Base-by-base conservation (phyloP, 2,888 invertebrate species). In the Dichetophora obliterata region DNA sequence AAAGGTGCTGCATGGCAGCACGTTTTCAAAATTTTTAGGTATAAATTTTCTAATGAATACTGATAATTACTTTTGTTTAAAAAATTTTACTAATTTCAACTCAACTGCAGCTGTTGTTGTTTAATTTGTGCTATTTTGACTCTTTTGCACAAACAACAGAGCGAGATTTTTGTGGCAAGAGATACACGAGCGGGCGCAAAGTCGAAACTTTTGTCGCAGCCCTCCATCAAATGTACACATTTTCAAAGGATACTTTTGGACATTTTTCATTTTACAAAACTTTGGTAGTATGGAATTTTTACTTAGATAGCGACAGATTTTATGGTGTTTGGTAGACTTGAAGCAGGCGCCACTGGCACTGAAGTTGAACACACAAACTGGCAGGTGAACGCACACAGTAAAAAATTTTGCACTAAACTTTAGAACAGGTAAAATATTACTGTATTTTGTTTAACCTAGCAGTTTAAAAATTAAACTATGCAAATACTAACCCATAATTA, bases 11-110 rank as follows among this genome's bases (percentile, higher is more conserved):
- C 57, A 22, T 5, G n/a, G 27, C 24, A 48, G 48, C 68, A 68
- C 68, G 50, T 50, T 68, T 66, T 52, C 22, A 11, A 65, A 65
- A 34, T 71, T 74, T 66, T 54, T 22, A 74, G 65, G 65, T 74
- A 66, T 34, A 74, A 74, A 74, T 54, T 65, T 73, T 74, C 52
- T 74, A 74, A 65, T 54, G 66, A 54, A 74, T 54, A 74, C 34
- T 74, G 65, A 50, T 74, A 66, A 74, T 74, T 52, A 74, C 37
- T 65, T 74, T 74, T 52, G 66, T 74, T 68, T 48, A 24, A 63
- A 50, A n/a, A 48, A 63, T 50, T 63, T 31, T 5, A 5, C 34
- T 34, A 63, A 61, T 72, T 59, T 61, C 6, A n/a, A n/a, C n/a
- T 22, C 5, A 16, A 5, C 11, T 37, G 2, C n/a, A 4, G 27